Percentiles rank a stretch among this genome's conserved stretches.
Evolutionary conservation across 2,888 invertebrate species (phyloP).

Genomic region (Pristionchus exspectatus): DNA sequence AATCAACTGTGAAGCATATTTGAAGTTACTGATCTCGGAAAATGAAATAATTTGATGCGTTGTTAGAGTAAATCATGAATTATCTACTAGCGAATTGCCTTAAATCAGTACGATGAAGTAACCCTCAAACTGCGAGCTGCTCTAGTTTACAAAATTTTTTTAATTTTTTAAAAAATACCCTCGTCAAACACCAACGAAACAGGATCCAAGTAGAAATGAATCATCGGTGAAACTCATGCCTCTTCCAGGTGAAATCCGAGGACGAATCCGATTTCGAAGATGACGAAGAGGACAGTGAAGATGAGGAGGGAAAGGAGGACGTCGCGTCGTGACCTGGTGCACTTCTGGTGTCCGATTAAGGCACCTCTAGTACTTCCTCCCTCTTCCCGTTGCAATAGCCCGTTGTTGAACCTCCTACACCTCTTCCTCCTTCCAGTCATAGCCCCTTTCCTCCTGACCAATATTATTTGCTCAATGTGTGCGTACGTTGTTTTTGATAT

Average conservation of each 20-base stretch:
- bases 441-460: not conserved
- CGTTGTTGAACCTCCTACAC: not conserved
- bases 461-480: not conserved
- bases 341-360: not conserved
- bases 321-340: not conserved
- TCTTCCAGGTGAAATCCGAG: constrained; percentile 9
- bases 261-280: constrained; percentile 22
- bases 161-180: too few relatives aligned
- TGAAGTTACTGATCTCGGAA: too few relatives aligned
- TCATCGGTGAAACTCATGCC: not conserved
- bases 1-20: not conserved
- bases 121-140: too few relatives aligned
- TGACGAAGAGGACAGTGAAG: constrained; percentile 27
- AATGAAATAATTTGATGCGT: too few relatives aligned
- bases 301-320: constrained; percentile 10
- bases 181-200: too few relatives aligned
- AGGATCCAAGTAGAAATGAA: too few relatives aligned
- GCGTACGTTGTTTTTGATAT: not conserved
- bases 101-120: too few relatives aligned
- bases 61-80: too few relatives aligned
- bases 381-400: not conserved
- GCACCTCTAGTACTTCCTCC: not conserved
- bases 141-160: too few relatives aligned
- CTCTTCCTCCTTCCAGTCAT: not conserved
- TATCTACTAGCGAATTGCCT: too few relatives aligned